Percentiles rank a stretch among this genome's conserved stretches.
phyloP scores from a whole-genome alignment of 2,797 vertebrate species.

The Apogon talboti region DNA sequence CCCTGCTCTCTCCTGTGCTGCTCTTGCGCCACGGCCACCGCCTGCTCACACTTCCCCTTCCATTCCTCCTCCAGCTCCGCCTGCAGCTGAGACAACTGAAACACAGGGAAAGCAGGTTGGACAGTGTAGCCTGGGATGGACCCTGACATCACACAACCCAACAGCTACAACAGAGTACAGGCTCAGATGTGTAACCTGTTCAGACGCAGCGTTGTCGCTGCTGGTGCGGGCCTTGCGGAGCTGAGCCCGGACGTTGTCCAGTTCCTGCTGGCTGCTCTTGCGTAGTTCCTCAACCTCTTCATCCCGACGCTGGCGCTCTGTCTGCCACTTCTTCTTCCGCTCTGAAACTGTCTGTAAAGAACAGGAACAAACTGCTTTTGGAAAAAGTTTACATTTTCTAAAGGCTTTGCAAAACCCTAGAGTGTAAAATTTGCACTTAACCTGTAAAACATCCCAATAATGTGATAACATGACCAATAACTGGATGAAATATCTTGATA shows the following conservation, averaged over 20 bases:
- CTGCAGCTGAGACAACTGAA: slow-evolving; percentile 87
- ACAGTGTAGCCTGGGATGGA: not conserved
- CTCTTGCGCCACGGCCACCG: slow-evolving; percentile 81
- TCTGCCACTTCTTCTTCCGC: slow-evolving; percentile 91
- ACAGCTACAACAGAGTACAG: too few species aligned
- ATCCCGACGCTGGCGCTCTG: slow-evolving; percentile 88
- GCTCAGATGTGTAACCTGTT: too few species aligned
- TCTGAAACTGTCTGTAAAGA: slow-evolving; percentile 86
- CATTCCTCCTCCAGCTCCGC: slow-evolving; percentile 90
- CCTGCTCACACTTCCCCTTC: slow-evolving; percentile 84
- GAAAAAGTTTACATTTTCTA: not conserved
- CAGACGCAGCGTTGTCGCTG: slow-evolving; percentile 85
- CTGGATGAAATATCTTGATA: too few species aligned
- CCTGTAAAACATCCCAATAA: too few species aligned
- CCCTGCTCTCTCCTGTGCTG: slow-evolving; percentile 82
- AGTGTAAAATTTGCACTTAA: too few species aligned
- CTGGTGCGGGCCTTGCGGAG: slow-evolving; percentile 88
- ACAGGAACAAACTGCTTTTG: not conserved
- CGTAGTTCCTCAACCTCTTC: slow-evolving; percentile 92
- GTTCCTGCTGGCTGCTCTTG: slow-evolving; percentile 86
- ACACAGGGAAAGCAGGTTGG: not conserved
- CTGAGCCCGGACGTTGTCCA: slow-evolving; percentile 86
- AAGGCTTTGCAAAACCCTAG: too few species aligned
- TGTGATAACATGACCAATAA: too few species aligned
- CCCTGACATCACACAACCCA: not conserved